A percentile compares a stretch with the other conserved stretches of the same genome.
Conservation (phyloP, 2,797 vertebrate species). For the Typhlichthys subterraneus region DNA sequence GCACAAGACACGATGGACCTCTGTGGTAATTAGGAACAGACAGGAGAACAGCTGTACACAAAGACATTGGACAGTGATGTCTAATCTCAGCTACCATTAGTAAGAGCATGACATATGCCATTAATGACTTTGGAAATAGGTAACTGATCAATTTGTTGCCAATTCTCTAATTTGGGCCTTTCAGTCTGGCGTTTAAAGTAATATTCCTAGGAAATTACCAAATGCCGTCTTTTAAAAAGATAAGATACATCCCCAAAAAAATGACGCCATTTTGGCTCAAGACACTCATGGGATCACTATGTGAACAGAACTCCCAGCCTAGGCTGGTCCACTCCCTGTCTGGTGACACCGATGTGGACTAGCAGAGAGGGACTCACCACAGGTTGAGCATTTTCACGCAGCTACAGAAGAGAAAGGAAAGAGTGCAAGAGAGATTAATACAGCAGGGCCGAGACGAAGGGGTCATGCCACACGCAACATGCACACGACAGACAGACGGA, state of each 20-base stretch:
- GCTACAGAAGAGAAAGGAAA: conserved; percentile 89
- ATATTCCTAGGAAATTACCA: neutral
- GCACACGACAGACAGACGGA: conserved; percentile 60
- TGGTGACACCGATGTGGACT: conserved; percentile 85
- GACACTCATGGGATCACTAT: no score
- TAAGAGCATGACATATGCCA: neutral
- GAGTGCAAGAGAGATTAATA: conserved; percentile 94
- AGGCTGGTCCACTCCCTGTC: conserved; percentile 90
- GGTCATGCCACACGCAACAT: conserved; percentile 76
- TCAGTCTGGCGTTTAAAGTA: no score
- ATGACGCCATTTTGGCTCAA: no score
- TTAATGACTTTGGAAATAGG: no score
- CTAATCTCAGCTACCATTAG: conserved; percentile 16
- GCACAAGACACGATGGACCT: conserved; percentile 60
- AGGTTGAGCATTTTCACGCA: conserved; percentile 99
- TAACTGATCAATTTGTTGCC: no score
- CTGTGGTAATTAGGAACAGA: conserved; percentile 62
- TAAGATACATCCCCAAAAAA: no score
- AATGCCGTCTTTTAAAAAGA: neutral
- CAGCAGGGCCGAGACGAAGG: conserved; percentile 84
- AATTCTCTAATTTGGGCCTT: no score
- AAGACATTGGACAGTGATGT: conserved; percentile 78
- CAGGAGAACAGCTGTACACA: conserved; percentile 78
- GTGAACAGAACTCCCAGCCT: conserved; percentile 67
- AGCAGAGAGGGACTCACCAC: conserved; percentile 99